These are phyloP conservation scores for Drosophila paucipuncta DNA, from an alignment of 2,888 invertebrate genomes.

Conservation along the genomic window DNA sequence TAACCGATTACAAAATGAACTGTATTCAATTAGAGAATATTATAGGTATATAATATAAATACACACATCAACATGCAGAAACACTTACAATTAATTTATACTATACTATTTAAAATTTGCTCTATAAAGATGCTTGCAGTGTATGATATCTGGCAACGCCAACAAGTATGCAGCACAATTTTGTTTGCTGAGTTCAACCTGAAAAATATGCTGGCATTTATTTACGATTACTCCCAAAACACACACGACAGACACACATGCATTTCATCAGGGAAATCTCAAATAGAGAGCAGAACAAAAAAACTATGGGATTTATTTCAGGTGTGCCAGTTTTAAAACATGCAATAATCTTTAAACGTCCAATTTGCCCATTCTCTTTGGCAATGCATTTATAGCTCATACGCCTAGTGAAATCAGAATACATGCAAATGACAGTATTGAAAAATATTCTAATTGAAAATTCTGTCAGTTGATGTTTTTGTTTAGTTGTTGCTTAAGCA, in stretches of 20 bases:
- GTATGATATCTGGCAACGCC: slow-evolving; percentile 18
- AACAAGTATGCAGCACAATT: slow-evolving; percentile 48
- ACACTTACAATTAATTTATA: background rate
- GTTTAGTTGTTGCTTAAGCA: slow-evolving; percentile 9
- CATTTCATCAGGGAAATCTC: slow-evolving; percentile 20
- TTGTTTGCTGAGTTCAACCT: slow-evolving; percentile 32
- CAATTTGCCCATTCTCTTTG: background rate
- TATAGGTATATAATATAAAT: background rate
- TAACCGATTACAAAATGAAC: background rate
- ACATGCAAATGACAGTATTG: slow-evolving; percentile 23
- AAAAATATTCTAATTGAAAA: slow-evolving; percentile 17
- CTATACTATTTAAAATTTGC: background rate
- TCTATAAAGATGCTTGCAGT: background rate
- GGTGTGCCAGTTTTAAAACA: slow-evolving; percentile 6
- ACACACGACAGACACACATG: background rate
- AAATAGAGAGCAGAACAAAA: slow-evolving; percentile 18
- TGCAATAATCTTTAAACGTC: slow-evolving; percentile 6
- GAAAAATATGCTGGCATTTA: slow-evolving; percentile 51
- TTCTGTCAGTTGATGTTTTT: background rate
- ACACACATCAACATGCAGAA: background rate
- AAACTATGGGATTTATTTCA: slow-evolving; percentile 18
- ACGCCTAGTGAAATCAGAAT: slow-evolving; percentile 21
- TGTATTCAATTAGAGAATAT: background rate
- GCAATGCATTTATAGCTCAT: slow-evolving; percentile 11
- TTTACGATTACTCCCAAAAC: slow-evolving; percentile 13